phyloP scores from a whole-genome alignment of 64 coral and sea anemone species.

The Stichodactyla helianthus region DNA sequence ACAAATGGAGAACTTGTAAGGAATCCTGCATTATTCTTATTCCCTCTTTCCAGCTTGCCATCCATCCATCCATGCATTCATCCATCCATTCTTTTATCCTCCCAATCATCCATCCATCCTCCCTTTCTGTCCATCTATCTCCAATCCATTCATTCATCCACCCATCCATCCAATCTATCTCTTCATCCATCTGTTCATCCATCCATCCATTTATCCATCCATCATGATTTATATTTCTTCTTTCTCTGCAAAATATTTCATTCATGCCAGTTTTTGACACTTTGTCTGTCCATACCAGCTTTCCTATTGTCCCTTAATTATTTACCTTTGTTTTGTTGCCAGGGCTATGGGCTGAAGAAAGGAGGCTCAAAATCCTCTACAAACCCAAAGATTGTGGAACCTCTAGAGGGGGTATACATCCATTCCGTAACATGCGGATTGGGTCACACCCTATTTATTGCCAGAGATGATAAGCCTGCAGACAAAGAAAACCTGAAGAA shows the following conservation, averaged over 20 bases:
- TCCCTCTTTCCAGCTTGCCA: neutral
- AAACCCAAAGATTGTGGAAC: conserved; percentile 76
- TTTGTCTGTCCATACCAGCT: too few species aligned
- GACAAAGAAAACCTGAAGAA: conserved; percentile 63
- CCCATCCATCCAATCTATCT: too few species aligned
- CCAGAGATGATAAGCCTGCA: conserved; percentile 54
- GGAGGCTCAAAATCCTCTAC: conserved; percentile 77
- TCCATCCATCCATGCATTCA: neutral
- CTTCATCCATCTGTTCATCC: too few species aligned
- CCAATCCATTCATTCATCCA: too few species aligned
- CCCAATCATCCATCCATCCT: neutral
- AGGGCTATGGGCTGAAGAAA: conserved; percentile 89
- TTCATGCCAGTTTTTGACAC: too few species aligned
- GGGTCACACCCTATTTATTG: conserved; percentile 75
- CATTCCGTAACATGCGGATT: conserved; percentile 65
- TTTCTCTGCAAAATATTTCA: too few species aligned
- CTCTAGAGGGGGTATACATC: conserved; percentile 76
- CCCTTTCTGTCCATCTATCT: neutral
- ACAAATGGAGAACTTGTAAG: conserved; percentile 86
- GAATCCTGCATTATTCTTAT: neutral
- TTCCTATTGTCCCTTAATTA: neutral
- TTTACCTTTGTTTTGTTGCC: neutral
- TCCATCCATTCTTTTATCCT: neutral
- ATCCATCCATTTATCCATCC: too few species aligned
- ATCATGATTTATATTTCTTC: too few species aligned